These are phyloP conservation scores for Acrobasis suavella DNA, from an alignment of 2,888 invertebrate genomes.

Conservation along the genomic window DNA sequence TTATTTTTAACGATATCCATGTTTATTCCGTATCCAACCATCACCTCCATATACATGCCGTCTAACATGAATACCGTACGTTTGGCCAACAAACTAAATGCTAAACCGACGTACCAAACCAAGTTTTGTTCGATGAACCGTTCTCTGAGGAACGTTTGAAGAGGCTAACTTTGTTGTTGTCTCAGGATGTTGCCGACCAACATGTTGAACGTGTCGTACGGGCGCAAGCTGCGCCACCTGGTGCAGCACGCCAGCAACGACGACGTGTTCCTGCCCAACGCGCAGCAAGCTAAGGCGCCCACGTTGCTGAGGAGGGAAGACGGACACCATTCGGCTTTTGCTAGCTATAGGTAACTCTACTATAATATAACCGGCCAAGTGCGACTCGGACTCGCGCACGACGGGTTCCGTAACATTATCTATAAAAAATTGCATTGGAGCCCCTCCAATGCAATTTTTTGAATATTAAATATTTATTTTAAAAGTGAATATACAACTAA, in stretches of 20 bases:
- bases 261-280: constrained; percentile 30
- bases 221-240: constrained; percentile 58
- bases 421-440: too few species aligned
- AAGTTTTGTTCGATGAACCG: constrained; percentile 62
- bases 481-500: too few species aligned
- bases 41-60: constrained; percentile 69
- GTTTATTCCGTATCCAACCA: too few species aligned
- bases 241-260: constrained; percentile 18
- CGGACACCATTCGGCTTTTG: constrained; percentile 72
- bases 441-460: too few species aligned
- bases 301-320: constrained; percentile 56
- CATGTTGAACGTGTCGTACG: constrained; percentile 73
- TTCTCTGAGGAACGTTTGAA: constrained; percentile 46
- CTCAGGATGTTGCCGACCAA: constrained; percentile 67
- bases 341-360: constrained; percentile 75
- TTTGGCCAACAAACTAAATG: constrained; percentile 75
- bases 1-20: too few species aligned
- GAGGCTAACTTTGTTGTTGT: constrained; percentile 31
- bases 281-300: constrained; percentile 36
- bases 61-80: constrained; percentile 68
- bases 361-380: too few species aligned
- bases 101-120: constrained; percentile 86
- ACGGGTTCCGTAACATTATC: too few species aligned
- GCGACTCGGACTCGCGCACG: too few species aligned
- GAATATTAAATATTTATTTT: too few species aligned